phyloP scores from a whole-genome alignment of 2,888 invertebrate genomes.

The Suillia variegata region DNA sequence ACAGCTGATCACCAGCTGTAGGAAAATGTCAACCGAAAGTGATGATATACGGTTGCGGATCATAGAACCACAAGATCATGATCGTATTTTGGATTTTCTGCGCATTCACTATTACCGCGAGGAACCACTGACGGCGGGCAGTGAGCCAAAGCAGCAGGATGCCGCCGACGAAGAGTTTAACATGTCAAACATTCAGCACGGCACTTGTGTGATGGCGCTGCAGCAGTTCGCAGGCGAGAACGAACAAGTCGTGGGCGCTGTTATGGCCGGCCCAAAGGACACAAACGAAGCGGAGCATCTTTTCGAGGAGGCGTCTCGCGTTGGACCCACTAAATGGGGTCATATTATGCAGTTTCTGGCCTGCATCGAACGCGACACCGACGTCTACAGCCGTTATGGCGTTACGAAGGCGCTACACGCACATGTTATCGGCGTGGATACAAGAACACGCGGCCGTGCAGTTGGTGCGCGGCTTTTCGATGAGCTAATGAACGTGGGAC shows the following conservation, averaged over 20 bases:
- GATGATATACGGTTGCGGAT: constrained; percentile 35
- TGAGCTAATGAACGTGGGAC: constrained; percentile 36
- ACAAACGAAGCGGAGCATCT: constrained; percentile 38
- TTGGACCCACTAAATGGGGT: constrained; percentile 49
- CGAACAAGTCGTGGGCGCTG: constrained; percentile 43
- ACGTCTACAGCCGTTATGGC: constrained; percentile 42
- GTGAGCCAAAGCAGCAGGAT: constrained; percentile 42
- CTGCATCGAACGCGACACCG: constrained; percentile 43
- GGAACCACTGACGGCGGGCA: constrained; percentile 51
- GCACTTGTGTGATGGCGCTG: constrained; percentile 43
- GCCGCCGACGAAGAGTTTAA: constrained; percentile 46
- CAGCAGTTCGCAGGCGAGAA: background rate
- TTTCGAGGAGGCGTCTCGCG: constrained; percentile 34
- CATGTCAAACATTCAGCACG: constrained; percentile 42
- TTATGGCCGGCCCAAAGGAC: constrained; percentile 50
- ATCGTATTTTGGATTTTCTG: constrained; percentile 45
- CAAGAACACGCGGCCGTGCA: constrained; percentile 41
- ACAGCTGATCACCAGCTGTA: background rate
- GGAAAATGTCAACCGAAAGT: background rate
- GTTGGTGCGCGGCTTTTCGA: constrained; percentile 45
- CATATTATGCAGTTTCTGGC: constrained; percentile 44
- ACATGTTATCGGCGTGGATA: constrained; percentile 50
- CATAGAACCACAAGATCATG: constrained; percentile 36
- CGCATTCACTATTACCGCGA: constrained; percentile 49
- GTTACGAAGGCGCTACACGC: constrained; percentile 46